Base-by-base conservation (phyloP, 2,113 vertebrate genomes). In the Bostrychus sinensis region DNA sequence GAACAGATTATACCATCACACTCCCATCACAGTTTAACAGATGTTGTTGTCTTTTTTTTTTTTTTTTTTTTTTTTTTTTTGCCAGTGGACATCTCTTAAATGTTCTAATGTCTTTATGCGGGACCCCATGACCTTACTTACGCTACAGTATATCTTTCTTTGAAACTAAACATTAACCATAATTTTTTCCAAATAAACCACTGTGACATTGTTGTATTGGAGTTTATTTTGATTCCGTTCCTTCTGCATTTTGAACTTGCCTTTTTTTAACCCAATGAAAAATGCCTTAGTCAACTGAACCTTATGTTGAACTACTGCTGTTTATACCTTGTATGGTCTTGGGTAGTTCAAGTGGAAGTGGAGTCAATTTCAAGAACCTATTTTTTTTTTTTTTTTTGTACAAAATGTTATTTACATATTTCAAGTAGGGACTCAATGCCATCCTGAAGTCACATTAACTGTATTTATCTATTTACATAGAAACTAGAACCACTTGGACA, bases 1-100 rank as follows among this genome's bases (percentile, higher is more conserved):
- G 32, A 62, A 65, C 46, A 66, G 59, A 76, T 78, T 85, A 80
- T 69, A 71, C 67, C 54, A 46, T 56, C 64, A 56, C 37, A 70
- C 62, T 64, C 45, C 80, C 66, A 84, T 36, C 78, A 63, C 59
- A 74, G 36, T 20, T 58, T 8, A 85, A 57, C 86, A 86, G 80
- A 79, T 84, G 86, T 75, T 71, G 26, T 38, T 71, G 26, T 28
- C 65, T 80, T 63, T 75, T n/a, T n/a, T n/a, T n/a, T n/a, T n/a
- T n/a, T n/a, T n/a, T n/a, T n/a, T n/a, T n/a, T n/a, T n/a, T n/a
- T n/a, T n/a, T n/a, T n/a, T n/a, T n/a, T 75, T 76, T 78, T 64
- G 72, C 66, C 11, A 7, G 36, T 39, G 38, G 60, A 36, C 62
- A 57, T 48, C 54, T 62, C 54, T 57, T 58, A 19, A 16, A 38